A percentile compares a stretch with the other conserved stretches of the same genome.
These are phyloP conservation scores for Rotaria magnacalcarata DNA, from an alignment of 2,888 invertebrate genomes.

Conservation along the genomic window DNA sequence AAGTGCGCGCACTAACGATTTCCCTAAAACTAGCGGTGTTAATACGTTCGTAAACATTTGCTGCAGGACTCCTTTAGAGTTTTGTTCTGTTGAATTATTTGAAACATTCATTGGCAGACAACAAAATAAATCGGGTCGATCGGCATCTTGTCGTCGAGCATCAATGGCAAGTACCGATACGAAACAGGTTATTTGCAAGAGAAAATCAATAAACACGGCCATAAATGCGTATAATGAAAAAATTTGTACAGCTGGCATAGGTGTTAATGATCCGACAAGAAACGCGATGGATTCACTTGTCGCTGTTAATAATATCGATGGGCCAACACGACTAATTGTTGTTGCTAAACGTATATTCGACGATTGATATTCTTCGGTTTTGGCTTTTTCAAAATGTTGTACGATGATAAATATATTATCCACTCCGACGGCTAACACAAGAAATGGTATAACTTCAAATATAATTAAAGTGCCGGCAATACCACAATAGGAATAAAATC, in stretches of 20 bases:
- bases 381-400: slow-evolving; percentile 71
- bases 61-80: slow-evolving; percentile 33
- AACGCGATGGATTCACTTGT: slow-evolving; percentile 91
- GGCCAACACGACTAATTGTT: slow-evolving; percentile 85
- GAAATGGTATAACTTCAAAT: slow-evolving; percentile 89
- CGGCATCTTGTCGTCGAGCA: slow-evolving; percentile 70
- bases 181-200: slow-evolving; percentile 91
- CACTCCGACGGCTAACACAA: slow-evolving; percentile 80
- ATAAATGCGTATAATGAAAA: slow-evolving; percentile 94
- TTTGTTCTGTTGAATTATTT: slow-evolving; percentile 3
- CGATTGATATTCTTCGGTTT: slow-evolving; percentile 68
- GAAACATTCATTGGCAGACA: neutral
- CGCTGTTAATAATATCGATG: slow-evolving; percentile 89
- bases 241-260: slow-evolving; percentile 94
- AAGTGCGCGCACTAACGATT: slow-evolving; percentile 6
- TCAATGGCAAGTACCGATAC: slow-evolving; percentile 84
- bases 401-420: slow-evolving; percentile 94
- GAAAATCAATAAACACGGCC: slow-evolving; percentile 88
- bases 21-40: slow-evolving; percentile 36
- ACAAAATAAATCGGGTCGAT: slow-evolving; percentile 42
- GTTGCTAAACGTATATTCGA: slow-evolving; percentile 82
- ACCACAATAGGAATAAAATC: slow-evolving; percentile 75
- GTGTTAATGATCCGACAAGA: slow-evolving; percentile 86
- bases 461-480: slow-evolving; percentile 79
- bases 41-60: slow-evolving; percentile 40